These are phyloP conservation scores for Progne subis DNA, from an alignment of 2,113 vertebrate genomes.

Conservation along the genomic window DNA sequence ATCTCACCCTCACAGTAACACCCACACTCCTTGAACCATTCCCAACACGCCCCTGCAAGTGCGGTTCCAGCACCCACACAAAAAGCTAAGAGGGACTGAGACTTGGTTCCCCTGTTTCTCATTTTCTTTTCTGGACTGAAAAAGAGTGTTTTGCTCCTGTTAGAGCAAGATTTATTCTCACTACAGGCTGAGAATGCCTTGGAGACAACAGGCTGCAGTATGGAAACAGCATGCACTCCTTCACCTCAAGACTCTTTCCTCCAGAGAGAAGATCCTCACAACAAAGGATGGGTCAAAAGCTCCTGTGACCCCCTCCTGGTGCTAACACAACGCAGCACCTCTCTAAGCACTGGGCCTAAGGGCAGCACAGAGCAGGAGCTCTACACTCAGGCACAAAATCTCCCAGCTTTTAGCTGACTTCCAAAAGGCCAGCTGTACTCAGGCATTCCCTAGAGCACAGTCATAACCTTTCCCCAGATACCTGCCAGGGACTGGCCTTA, in stretches of 20 bases:
- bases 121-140: background rate
- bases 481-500: background rate
- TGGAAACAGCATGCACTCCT: accelerated
- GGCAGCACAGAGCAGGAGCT: background rate
- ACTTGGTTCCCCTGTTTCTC: background rate
- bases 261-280: background rate
- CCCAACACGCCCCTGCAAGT: background rate
- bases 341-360: background rate
- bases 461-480: background rate
- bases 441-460: background rate
- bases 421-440: accelerated
- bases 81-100: background rate
- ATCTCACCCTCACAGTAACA: background rate
- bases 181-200: background rate
- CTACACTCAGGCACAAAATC: background rate
- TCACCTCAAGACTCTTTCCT: background rate
- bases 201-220: background rate
- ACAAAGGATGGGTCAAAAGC: background rate
- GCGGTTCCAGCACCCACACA: background rate
- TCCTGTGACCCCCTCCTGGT: background rate
- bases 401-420: background rate
- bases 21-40: background rate
- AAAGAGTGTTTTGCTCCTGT: background rate
- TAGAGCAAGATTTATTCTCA: background rate
- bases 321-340: background rate